Evolutionary conservation across 2,113 vertebrate species (phyloP).

Genomic region (Oreocharis arfaki): DNA sequence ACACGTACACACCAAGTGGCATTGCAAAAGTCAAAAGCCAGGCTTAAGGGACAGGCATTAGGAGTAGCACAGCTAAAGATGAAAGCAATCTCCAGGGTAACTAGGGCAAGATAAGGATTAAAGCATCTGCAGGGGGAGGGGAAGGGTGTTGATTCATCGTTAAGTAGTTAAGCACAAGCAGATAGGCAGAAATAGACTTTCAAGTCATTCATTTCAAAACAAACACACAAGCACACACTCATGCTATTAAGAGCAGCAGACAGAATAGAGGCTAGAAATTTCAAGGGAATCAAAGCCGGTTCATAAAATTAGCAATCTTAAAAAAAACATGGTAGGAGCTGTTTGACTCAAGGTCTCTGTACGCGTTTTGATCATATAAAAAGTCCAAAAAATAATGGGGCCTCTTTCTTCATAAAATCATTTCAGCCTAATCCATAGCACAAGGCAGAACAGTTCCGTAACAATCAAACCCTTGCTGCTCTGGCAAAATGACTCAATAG

Average conservation of each 20-base stretch:
- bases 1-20: not conserved
- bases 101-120: constrained; percentile 21
- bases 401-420: not conserved
- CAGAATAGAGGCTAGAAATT: not conserved
- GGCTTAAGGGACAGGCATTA: not conserved
- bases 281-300: not conserved
- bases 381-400: not conserved
- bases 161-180: not conserved
- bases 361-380: not conserved
- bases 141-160: not conserved
- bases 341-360: not conserved
- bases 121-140: not conserved
- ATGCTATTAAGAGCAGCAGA: not conserved
- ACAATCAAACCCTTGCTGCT: not conserved
- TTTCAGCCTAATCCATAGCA: not conserved
- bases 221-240: not conserved
- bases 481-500: not conserved
- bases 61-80: not conserved
- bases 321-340: not conserved
- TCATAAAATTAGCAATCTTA: not conserved
- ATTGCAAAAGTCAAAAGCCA: not conserved
- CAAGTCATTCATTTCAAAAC: not conserved
- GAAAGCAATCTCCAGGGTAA: constrained; percentile 6
- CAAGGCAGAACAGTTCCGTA: not conserved
- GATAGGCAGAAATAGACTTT: not conserved